phyloP scores from a whole-genome alignment of 2,113 vertebrate species.

The Elachura formosa region DNA sequence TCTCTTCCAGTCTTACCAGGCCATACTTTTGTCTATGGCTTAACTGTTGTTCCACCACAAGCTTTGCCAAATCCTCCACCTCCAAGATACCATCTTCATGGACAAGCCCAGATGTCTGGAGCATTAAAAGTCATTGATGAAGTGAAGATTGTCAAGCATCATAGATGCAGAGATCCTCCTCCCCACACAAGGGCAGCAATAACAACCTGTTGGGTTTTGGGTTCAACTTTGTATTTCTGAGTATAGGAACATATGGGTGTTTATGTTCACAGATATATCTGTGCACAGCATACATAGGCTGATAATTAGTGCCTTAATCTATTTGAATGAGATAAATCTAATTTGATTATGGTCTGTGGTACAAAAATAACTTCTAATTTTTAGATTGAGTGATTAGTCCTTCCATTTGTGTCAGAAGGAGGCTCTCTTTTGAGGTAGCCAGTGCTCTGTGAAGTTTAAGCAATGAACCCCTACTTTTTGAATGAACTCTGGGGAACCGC shows the following conservation, averaged over 20 bases:
- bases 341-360: constrained; percentile 1
- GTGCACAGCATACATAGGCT: background rate
- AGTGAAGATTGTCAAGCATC: background rate
- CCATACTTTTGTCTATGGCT: background rate
- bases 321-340: background rate
- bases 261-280: background rate
- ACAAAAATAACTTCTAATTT: background rate
- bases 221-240: background rate
- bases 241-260: background rate
- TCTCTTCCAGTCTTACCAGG: background rate
- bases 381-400: background rate
- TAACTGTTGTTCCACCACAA: background rate
- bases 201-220: background rate
- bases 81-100: constrained; percentile 39
- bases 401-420: background rate
- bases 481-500: background rate
- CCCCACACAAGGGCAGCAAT: background rate
- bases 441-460: background rate
- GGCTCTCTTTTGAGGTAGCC: background rate
- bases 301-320: background rate
- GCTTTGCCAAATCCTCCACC: constrained; percentile 7
- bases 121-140: background rate
- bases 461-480: background rate
- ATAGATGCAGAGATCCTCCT: background rate
- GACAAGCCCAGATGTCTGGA: background rate